Percentiles rank a stretch among this genome's conserved stretches.
Conservation (phyloP, 2,797 vertebrate species). For the Delichon dasypus region DNA sequence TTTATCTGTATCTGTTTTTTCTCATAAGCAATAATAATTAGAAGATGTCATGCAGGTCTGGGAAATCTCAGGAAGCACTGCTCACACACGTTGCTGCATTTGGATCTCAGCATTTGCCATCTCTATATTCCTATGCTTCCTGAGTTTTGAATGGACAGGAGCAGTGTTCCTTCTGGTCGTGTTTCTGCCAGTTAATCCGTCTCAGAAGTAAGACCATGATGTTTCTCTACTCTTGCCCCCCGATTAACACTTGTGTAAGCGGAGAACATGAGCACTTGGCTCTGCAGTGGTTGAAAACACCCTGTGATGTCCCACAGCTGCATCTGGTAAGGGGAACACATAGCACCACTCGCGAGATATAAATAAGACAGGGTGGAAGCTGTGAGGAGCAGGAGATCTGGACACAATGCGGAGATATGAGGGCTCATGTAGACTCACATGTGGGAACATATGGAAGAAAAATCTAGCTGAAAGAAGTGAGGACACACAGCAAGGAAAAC, state of each 20-base stretch:
- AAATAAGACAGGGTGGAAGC: not conserved
- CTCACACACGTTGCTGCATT: not conserved
- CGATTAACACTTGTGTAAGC: not conserved
- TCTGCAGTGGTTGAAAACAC: not conserved
- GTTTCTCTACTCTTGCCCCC: not conserved
- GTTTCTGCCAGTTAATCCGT: not conserved
- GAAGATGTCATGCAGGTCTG: not conserved
- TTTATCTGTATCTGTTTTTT: constrained; percentile 55
- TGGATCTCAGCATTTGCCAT: not conserved
- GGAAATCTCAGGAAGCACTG: not conserved
- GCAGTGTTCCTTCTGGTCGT: not conserved
- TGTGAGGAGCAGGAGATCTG: not conserved
- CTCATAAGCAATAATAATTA: constrained; percentile 19
- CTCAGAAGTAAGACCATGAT: not conserved
- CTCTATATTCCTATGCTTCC: not conserved
- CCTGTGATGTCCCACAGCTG: not conserved
- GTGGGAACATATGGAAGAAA: not conserved
- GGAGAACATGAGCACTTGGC: not conserved
- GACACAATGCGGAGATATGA: not conserved
- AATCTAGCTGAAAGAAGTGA: not conserved
- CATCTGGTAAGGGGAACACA: not conserved
- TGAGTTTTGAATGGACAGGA: not conserved
- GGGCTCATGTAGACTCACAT: not conserved
- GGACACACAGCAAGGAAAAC: not conserved
- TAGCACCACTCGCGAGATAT: not conserved